A percentile compares a stretch with the other conserved stretches of the same genome.
phyloP scores from a whole-genome alignment of 2,888 invertebrate species.

The Troilus luridus region DNA sequence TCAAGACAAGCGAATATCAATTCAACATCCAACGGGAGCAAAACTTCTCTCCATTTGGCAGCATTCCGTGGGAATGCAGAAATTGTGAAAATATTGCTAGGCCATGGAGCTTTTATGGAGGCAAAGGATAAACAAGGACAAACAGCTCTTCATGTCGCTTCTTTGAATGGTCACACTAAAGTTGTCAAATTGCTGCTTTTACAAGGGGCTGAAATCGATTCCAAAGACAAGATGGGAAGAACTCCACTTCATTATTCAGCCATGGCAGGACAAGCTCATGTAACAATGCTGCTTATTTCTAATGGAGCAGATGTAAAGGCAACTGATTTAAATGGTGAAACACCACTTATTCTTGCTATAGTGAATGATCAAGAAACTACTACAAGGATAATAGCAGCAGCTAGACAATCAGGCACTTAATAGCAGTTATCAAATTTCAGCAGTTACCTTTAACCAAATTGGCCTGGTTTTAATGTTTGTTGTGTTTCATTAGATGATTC shows the following conservation, averaged over 20 bases:
- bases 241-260: slow-evolving; percentile 25
- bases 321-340: background rate
- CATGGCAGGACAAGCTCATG: background rate
- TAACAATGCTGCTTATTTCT: background rate
- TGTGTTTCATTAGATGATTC: too few species aligned
- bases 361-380: background rate
- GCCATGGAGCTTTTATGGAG: background rate
- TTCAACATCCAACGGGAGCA: background rate
- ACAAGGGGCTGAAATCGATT: background rate
- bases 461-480: too few species aligned
- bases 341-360: background rate
- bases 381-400: background rate
- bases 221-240: slow-evolving; percentile 2
- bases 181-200: background rate
- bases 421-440: background rate
- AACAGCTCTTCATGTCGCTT: slow-evolving; percentile 3
- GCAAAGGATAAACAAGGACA: background rate
- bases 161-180: background rate
- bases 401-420: background rate
- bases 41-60: slow-evolving; percentile 4
- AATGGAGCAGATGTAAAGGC: background rate
- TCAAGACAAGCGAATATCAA: background rate
- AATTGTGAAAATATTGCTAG: background rate
- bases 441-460: background rate
- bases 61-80: background rate